Evolutionary conservation across 2,888 invertebrate species (phyloP), one percentile per base, ranked within the genome.

Genomic region (Syrista parreyssii): DNA sequence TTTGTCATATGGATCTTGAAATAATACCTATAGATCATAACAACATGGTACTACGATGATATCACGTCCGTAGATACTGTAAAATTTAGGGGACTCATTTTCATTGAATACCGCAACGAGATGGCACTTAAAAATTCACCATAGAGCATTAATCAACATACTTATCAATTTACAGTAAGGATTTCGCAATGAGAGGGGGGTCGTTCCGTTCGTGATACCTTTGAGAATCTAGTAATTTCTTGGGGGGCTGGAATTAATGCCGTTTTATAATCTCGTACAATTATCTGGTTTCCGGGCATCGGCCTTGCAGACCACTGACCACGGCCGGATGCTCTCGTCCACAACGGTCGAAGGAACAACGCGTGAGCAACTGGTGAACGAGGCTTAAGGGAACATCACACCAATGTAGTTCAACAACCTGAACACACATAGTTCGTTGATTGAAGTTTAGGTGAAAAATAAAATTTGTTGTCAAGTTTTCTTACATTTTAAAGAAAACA

Each of bases 221-320:
- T 75, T 55, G 9, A 33, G 69, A 79, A 84, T 82, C 83, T 82
- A 82, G 84, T 83, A 85, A 79, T 82, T 82, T 82, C 80, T 79
- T 79, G 79, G 81, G 55, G 55, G 82, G 79, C 80, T 82, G 84
- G 84, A 85, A 84, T 86, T 85, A 84, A 86, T 82, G 84, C 81
- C 74, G 85, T 82, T 83, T 84, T 82, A 81, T 83, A 87, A 87
- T 87, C 86, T 85, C 78, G 79, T 81, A 82, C 81, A 82, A 83
- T 81, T 81, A 84, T 87, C 86, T 86, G 86, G 82, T 88, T 88
- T 88, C 88, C 89, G 89, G 88, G 85, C 88, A 84, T 86, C 86
- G 85, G 88, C 87, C 85, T 86, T 86, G 87, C 81, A 83, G 82
- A 83, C 83, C 82, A 77, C 83, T 83, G 85, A 84, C 86, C 84